These are phyloP conservation scores for Oncorhynchus gorbuscha DNA, from an alignment of 2,113 vertebrate species.

Conservation along the genomic window DNA sequence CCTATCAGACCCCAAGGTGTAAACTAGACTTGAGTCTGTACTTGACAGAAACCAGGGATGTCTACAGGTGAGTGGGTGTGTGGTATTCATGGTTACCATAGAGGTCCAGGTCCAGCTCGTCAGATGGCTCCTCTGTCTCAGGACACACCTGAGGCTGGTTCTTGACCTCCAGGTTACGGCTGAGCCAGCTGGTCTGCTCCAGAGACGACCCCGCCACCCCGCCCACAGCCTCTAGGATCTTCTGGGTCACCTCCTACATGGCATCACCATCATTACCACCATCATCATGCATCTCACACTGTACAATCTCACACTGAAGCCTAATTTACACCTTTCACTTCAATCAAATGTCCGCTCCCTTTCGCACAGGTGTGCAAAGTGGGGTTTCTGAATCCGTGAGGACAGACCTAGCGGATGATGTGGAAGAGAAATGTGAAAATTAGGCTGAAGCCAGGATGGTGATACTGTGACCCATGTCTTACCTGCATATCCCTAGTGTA, in stretches of 20 bases:
- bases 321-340: too few species aligned
- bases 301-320: too few species aligned
- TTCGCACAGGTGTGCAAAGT: too few species aligned
- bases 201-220: slow-evolving; percentile 91
- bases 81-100: slow-evolving; percentile 66
- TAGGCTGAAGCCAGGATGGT: too few species aligned
- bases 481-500: slow-evolving; percentile 94
- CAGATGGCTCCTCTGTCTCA: slow-evolving; percentile 75
- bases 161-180: slow-evolving; percentile 95
- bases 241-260: slow-evolving; percentile 89
- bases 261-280: not conserved
- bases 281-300: not conserved
- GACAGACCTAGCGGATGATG: too few species aligned
- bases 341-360: too few species aligned
- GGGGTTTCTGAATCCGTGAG: too few species aligned
- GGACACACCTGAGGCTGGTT: slow-evolving; percentile 88
- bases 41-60: not conserved
- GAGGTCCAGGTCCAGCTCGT: slow-evolving; percentile 73
- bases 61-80: not conserved
- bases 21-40: not conserved
- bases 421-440: too few species aligned
- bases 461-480: slow-evolving; percentile 12
- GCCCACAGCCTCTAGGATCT: slow-evolving; percentile 89
- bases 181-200: slow-evolving; percentile 98
- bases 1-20: too few species aligned